Evolutionary conservation across 2,888 invertebrate genomes (phyloP), one percentile per base, ranked within the genome.

Genomic region (Sphaerophoria taeniata): DNA sequence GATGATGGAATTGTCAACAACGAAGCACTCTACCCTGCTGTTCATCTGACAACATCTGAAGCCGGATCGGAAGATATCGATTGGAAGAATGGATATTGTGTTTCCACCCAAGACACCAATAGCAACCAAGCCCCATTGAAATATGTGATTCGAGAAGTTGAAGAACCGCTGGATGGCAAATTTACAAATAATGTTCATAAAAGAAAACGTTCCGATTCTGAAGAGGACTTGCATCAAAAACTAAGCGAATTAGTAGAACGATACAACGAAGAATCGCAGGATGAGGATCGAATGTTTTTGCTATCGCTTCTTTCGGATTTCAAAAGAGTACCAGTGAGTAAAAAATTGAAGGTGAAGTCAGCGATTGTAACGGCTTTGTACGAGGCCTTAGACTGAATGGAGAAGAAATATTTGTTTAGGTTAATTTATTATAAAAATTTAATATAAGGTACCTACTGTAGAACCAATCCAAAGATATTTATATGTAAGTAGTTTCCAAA

Each of bases 241-340:
- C 31, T 85, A 9, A 14, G 45, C 7, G 76, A 85, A 0, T 58
- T 85, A 16, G 63, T 85, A 2, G 76, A 81, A n/a, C 87, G 83
- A 1, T 74, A 75, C 39, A 74, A 87, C 6, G 75, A 67, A 12
- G 88, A 88, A 31, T 72, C 80, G 0, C 78, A 81, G 4, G 88
- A 88, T 47, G 88, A 88, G 53, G 88, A 88, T 81, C 87, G 88
- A n/a, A 88, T 88, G 88, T 88, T 88, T 81, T 49, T 88, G 14
- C 65, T 88, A 33, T 88, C 88, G n/a, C 78, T 88, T 43, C 85
- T 88, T 24, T 87, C 88, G 1, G 88, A 88, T n/a, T 85, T 88
- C 14, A 88, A 87, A n/a, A 77, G 87, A 33, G 87, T 88, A 7
- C 87, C 88, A 9, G 58, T 87, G 1, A 51, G 87, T 3, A 88